Base-by-base conservation (phyloP, 2,797 vertebrate species). In the Linurgus olivaceus region DNA sequence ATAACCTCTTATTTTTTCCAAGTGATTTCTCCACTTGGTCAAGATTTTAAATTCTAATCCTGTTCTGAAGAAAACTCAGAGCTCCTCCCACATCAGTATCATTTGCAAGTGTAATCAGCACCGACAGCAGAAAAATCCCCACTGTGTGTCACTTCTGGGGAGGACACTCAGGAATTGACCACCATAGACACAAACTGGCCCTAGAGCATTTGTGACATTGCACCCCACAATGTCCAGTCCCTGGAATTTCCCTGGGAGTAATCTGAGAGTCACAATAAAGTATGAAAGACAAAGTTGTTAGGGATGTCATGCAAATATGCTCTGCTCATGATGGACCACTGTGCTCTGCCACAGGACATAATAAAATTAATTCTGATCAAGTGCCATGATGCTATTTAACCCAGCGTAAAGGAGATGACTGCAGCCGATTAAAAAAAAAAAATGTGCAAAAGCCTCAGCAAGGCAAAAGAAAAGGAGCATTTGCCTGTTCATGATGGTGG, bases 161-260 rank as follows among this genome's bases (percentile, higher is more conserved):
- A 77, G 28, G 19, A 67, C 14, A 28, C 2, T 4, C 29, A 68
- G 42, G 52, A 74, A 52, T 0, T 48, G 67, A 63, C 21, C 57
- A 24, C 65, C 24, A 25, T 14, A 47, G 57, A 65, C 29, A 62
- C 20, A 58, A 29, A 44, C 21, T 37, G 57, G 23, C 40, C 17
- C 29, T 35, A 17, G 4, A 9, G 13, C 0, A 0, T 29, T 65
- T 7, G 7, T 45, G 59, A 50, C 21, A 59, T 3, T 86, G 40
- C 42, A 74, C 16, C 45, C 15, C 57, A 70, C 38, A 51, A 65
- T 0, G 4, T 35, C 24, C 72, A 65, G 21, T 18, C 51, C 55
- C 48, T 61, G 44, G 58, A 84, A 72, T 51, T 75, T 37, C 51
- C 52, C 44, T 2, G 3, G 28, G 31, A 90, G 19, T 37, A 61